Conservation (phyloP, 2,888 invertebrate species). For the Trichogramma dendrolimi region DNA sequence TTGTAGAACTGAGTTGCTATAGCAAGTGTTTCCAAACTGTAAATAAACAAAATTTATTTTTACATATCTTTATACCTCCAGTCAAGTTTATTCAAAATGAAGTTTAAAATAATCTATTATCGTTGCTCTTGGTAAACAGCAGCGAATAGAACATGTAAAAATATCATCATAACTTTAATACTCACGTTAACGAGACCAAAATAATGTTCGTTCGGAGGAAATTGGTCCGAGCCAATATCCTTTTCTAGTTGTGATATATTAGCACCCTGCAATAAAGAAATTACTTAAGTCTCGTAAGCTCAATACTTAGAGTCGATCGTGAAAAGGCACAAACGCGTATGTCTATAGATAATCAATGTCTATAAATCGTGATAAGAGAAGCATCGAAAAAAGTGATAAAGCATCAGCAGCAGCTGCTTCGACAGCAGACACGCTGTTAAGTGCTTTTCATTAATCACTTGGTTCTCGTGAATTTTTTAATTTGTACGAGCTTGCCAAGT, state of each 20-base stretch:
- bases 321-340: not conserved
- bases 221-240: constrained; percentile 97
- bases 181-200: constrained; percentile 99
- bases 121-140: not conserved
- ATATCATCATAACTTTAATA: constrained; percentile 34
- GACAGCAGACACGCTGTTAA: not conserved
- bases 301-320: no score
- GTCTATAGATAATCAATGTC: not conserved
- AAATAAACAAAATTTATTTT: constrained; percentile 43
- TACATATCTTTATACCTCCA: not conserved
- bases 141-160: not conserved
- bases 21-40: constrained; percentile 99
- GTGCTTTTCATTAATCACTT: not conserved
- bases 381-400: not conserved
- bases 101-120: constrained; percentile 4
- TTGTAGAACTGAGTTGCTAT: constrained; percentile 98
- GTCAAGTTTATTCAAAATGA: constrained; percentile 13
- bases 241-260: constrained; percentile 99
- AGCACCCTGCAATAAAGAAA: constrained; percentile 73
- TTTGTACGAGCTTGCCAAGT: no score
- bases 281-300: not conserved
- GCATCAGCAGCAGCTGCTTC: not conserved
- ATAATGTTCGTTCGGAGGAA: constrained; percentile 98
- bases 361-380: not conserved
- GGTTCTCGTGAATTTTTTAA: no score